Evolutionary conservation across 2,113 vertebrate genomes (phyloP).

Genomic region (Tenebrosternarchus preto): DNA sequence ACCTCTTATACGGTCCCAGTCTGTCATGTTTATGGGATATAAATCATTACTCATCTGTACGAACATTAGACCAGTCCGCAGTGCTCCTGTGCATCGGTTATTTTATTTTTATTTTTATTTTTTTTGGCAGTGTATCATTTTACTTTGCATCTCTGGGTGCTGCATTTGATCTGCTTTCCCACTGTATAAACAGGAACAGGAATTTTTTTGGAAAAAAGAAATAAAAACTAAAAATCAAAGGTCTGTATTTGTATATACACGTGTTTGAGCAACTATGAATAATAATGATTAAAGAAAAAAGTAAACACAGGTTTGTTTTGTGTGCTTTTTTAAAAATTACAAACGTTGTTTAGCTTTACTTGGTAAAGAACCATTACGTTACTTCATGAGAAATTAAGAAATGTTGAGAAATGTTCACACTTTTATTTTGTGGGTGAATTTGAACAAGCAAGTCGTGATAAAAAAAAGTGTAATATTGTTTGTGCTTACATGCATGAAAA

Average conservation of each 20-base stretch:
- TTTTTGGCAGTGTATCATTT: constrained; percentile 52
- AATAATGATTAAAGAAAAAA: constrained; percentile 84
- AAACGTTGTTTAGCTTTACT: too few relatives aligned
- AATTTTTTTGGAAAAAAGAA: constrained; percentile 75
- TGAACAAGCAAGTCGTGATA: background rate
- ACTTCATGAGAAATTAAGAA: too few relatives aligned
- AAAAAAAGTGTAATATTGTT: too few relatives aligned
- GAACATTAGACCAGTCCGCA: constrained; percentile 78
- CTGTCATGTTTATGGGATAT: constrained; percentile 70
- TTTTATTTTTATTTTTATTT: constrained; percentile 48
- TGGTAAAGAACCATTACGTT: too few relatives aligned
- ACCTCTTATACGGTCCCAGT: background rate
- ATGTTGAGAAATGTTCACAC: too few relatives aligned
- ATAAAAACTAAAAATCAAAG: constrained; percentile 62
- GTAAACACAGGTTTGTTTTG: constrained; percentile 65
- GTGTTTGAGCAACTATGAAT: constrained; percentile 98
- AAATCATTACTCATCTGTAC: constrained; percentile 83
- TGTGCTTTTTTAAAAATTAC: background rate
- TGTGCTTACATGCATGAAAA: too few relatives aligned
- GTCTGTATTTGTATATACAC: constrained; percentile 99
- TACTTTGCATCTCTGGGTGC: constrained; percentile 80
- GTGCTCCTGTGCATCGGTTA: constrained; percentile 71
- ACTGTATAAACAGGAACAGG: constrained; percentile 83
- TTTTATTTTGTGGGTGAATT: background rate
- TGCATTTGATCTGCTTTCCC: constrained; percentile 90